These are phyloP conservation scores for Augiades crinisus DNA, from an alignment of 2,888 invertebrate species.

Conservation along the genomic window DNA sequence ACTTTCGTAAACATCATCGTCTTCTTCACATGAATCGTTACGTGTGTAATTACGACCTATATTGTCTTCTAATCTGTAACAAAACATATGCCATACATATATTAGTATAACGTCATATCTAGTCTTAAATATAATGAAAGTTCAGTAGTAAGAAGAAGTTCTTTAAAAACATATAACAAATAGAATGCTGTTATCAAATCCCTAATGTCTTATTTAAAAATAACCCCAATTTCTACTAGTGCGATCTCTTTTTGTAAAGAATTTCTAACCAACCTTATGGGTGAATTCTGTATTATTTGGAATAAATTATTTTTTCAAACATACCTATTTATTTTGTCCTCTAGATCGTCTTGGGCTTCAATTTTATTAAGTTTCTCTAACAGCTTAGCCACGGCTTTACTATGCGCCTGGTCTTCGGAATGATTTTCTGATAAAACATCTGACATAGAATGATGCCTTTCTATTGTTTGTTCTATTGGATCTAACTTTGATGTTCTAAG, in stretches of 20 bases:
- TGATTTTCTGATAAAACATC: conserved; percentile 51
- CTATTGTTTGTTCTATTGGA: conserved; percentile 56
- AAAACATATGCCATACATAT: background rate
- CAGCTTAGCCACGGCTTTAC: conserved; percentile 63
- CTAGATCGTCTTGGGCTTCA: conserved; percentile 73
- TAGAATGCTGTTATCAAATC: too few species aligned
- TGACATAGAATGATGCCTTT: conserved; percentile 60
- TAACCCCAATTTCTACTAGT: too few species aligned
- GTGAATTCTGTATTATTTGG: too few species aligned
- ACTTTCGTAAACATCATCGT: conserved; percentile 32
- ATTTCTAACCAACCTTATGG: too few species aligned
- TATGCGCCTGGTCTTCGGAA: conserved; percentile 47
- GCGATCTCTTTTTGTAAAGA: too few species aligned
- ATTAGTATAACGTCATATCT: too few species aligned
- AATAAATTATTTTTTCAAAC: conserved; percentile 30
- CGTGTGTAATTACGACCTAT: too few species aligned
- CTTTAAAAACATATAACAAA: too few species aligned
- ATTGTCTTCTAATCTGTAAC: conserved; percentile 57
- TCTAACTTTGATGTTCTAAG: conserved; percentile 42
- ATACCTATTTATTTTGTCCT: conserved; percentile 82
- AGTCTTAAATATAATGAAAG: too few species aligned
- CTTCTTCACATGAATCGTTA: conserved; percentile 44
- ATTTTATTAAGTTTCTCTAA: conserved; percentile 76
- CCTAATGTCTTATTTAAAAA: too few species aligned
- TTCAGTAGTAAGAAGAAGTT: too few species aligned